Evolutionary conservation across 2,888 invertebrate species (phyloP), one percentile per base, ranked within the genome.

Genomic region (Acleris cristana): DNA sequence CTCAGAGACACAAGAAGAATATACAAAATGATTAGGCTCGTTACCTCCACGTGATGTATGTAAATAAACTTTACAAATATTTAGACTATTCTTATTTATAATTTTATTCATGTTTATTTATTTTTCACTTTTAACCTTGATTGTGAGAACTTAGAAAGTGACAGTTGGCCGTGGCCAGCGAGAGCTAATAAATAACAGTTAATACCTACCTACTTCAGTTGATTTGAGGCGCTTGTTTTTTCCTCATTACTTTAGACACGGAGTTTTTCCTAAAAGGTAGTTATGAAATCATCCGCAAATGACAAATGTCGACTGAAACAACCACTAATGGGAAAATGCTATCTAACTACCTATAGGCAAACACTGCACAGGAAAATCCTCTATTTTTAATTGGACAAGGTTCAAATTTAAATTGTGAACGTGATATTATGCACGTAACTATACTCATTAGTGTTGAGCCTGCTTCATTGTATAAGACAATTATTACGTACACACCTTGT

Each of bases 31-130:
- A n/a, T 45, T 14, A 23, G n/a, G 23, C 23, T 26, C 12, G 18
- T 65, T 65, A 65, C 64, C 64, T 40, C 40, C 12, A 14, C 40
- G 40, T 58, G 64, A 10, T 34, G 58, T 58, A 53, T 65, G 64
- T 18, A 65, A 45, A 45, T 48, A 65, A 23, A 40, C 52, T 18
- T 52, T 57, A 57, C 16, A 45, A 26, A 52, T 44, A 52, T 52
- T 34, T 2, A 18, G 2, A 54, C 48, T 48, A 18, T 16, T 19
- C 18, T 55, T 49, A 18, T 55, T 44, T 40, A 53, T 18, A 53
- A 58, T 48, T 26, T 58, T 64, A 58, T 48, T 26, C 58, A 45
- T 53, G 0, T 34, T 54, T 64, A 34, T 48, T 59, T 60, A 40
- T 44, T 19, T 21, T 30, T 4, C 16, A 19, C 45, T 49, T 30